phyloP scores from a whole-genome alignment of 2,113 vertebrate genomes.

The Chaetorhynchus papuensis region DNA sequence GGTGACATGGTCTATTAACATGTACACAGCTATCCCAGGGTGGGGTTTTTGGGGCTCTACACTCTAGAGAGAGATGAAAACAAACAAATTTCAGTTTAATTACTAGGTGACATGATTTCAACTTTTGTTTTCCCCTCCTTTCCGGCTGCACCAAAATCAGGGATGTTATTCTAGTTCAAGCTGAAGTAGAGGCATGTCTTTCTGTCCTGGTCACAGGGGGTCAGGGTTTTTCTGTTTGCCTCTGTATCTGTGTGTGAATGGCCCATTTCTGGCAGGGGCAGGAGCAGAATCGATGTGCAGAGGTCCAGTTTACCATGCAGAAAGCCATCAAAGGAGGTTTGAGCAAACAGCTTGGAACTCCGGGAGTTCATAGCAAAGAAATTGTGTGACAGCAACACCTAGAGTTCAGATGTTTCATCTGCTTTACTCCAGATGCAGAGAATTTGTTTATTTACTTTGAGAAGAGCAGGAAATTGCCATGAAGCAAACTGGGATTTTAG shows the following conservation, averaged over 20 bases:
- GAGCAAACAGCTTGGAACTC: neutral
- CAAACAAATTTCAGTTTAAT: neutral
- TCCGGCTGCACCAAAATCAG: neutral
- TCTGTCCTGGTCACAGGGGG: too few relatives aligned
- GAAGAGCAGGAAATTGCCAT: neutral
- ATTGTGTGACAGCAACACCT: neutral
- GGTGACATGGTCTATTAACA: neutral
- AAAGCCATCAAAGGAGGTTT: neutral
- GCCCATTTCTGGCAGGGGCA: neutral
- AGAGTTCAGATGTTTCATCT: neutral
- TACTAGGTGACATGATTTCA: neutral
- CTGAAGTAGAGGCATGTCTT: neutral
- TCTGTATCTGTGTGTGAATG: neutral
- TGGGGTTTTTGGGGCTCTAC: rapidly evolving
- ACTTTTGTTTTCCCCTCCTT: neutral
- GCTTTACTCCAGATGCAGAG: neutral
- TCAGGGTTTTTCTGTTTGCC: neutral
- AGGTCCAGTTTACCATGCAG: neutral
- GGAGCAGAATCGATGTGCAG: neutral
- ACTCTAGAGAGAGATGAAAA: neutral
- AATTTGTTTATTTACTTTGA: neutral
- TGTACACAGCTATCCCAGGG: neutral
- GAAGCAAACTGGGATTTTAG: neutral
- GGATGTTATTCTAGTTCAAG: neutral
- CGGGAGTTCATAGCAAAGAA: neutral